Base-by-base conservation (phyloP, 1,140 invertebrate genomes). In the Panulirus ornatus region DNA sequence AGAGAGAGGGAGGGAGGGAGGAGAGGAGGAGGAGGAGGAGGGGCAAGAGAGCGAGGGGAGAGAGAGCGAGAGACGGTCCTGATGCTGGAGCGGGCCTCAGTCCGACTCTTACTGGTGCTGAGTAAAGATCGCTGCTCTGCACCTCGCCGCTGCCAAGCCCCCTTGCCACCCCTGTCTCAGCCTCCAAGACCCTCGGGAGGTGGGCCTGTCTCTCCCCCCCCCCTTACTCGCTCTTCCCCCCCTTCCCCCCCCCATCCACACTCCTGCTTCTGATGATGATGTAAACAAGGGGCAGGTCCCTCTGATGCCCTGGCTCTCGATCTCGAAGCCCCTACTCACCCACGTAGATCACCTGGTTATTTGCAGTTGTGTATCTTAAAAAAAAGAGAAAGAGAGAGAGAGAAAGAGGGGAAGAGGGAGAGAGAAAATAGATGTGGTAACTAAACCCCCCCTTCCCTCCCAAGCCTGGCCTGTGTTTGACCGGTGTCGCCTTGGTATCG, bases 11-110 rank as follows among this genome's bases (percentile, higher is more conserved):
- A 19, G 54, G 54, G 22, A 22, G n/a, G 27, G 58, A 66, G n/a
- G 6, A 5, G 22, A 27, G 22, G 27, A 11, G 11, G 1, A 11
- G 30, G 58, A 14, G 54, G 5, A 22, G 19, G 58, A 66, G 58
- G 58, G 58, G 58, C 16, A 11, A 66, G 58, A 66, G 58, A 16
- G 54, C 8, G 58, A 66, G 44, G 14, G 44, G 44, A 22, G 54
- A 19, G 19, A 58, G 54, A 58, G 54, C 54, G 54, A 9, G 54
- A 58, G 58, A 66, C n/a, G n/a, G 58, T 6, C 27, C 1, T 8
- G 58, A 66, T 66, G 58, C 58, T 66, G 58, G 58, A 30, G 58
- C 58, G 58, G 16, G n/a, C n/a, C 58, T 30, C 58, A 66, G 58
- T 66, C 22, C 58, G 27, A 66, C 27, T 66, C 58, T 66, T 27